Evolutionary conservation across 2,113 vertebrate genomes (phyloP).

Genomic region (Pedetes capensis): DNA sequence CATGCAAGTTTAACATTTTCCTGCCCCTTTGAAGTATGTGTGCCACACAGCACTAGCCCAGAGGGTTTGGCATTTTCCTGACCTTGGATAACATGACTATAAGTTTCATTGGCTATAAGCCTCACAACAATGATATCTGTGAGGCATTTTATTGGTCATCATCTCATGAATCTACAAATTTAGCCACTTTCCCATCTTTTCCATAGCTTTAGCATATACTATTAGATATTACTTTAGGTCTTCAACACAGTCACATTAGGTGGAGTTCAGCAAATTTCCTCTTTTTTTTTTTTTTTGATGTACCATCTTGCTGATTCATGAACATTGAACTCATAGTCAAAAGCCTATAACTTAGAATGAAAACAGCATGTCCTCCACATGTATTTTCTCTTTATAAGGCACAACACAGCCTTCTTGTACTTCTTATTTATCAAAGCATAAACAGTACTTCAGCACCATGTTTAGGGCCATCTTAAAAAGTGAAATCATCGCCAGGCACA

Average conservation of each 20-base stretch:
- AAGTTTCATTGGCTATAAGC: neutral
- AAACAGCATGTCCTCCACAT: neutral
- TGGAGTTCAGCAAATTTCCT: neutral
- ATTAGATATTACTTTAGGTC: neutral
- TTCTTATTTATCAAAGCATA: neutral
- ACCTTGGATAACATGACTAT: neutral
- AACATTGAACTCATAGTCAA: neutral
- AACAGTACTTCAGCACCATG: neutral
- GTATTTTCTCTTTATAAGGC: neutral
- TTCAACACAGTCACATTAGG: neutral
- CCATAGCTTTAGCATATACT: neutral
- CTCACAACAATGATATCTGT: neutral
- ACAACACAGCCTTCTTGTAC: neutral
- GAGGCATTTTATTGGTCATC: neutral
- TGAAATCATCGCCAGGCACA: neutral
- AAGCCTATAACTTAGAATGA: neutral
- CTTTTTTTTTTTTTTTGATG: neutral
- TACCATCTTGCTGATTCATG: neutral
- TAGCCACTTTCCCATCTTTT: neutral
- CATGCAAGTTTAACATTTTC: neutral
- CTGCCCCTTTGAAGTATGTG: neutral
- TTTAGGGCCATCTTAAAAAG: neutral
- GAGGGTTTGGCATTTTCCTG: neutral
- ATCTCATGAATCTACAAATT: neutral
- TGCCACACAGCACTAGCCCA: neutral